Evolutionary conservation across 1,140 invertebrate genomes (phyloP).

Genomic region (Drosophila asahinai): DNA sequence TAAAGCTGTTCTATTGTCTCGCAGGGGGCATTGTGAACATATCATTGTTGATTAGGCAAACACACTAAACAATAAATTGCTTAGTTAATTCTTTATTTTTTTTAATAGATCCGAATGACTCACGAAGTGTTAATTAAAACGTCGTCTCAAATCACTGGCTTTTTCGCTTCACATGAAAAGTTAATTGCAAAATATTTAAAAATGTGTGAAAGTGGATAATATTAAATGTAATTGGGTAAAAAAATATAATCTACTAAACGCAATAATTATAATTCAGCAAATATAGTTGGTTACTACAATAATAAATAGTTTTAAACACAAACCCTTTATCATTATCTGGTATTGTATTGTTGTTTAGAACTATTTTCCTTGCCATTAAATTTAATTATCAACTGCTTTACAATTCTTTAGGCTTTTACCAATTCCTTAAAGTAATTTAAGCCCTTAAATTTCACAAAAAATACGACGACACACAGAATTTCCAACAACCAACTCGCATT

Average conservation of each 20-base stretch:
- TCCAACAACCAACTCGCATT: background rate
- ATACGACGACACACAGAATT: background rate
- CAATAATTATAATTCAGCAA: background rate
- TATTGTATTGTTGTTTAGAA: background rate
- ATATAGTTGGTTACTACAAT: background rate
- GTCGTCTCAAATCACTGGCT: background rate
- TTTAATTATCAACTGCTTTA: too few species aligned
- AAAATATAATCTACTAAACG: background rate
- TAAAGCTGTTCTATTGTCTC: constrained; percentile 33
- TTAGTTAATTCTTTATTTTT: constrained; percentile 6
- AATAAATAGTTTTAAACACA: too few species aligned
- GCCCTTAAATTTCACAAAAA: background rate
- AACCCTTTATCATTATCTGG: too few species aligned
- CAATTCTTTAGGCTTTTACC: background rate
- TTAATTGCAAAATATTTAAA: background rate
- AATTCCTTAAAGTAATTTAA: background rate
- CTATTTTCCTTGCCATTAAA: background rate
- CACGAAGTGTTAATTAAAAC: background rate
- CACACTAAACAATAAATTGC: constrained; percentile 16
- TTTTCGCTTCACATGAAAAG: background rate
- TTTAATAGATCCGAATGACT: constrained; percentile 18
- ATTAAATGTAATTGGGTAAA: background rate
- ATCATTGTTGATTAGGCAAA: constrained; percentile 43
- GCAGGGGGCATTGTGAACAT: constrained; percentile 9
- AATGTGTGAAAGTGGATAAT: too few species aligned